A percentile compares a stretch with the other conserved stretches of the same genome.
Conservation (phyloP, 2,113 vertebrate genomes). For the Erythrocercus mccallii region DNA sequence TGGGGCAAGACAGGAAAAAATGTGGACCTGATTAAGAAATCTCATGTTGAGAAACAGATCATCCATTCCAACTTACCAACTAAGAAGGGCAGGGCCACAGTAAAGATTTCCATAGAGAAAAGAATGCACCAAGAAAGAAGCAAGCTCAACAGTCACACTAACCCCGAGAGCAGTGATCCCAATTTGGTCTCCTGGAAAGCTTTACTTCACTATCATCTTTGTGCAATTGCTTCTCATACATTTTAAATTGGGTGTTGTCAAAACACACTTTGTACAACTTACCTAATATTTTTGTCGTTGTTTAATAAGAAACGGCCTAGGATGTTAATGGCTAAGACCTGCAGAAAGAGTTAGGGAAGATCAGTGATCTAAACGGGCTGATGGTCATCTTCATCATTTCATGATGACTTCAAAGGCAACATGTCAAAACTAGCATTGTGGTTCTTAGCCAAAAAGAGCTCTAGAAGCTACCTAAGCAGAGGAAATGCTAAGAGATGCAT, state of each 20-base stretch:
- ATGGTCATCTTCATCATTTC: neutral
- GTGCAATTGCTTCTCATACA: neutral
- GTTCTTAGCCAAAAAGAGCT: neutral
- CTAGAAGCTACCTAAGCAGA: neutral
- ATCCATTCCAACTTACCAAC: neutral
- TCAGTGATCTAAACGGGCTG: neutral
- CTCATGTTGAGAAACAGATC: neutral
- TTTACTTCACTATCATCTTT: neutral
- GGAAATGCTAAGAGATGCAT: neutral
- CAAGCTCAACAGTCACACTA: neutral
- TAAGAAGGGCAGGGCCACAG: neutral
- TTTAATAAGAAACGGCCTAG: slow-evolving; percentile 97
- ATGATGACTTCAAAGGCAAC: neutral
- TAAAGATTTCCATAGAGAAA: neutral
- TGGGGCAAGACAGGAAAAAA: neutral
- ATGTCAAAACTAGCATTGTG: rapidly evolving
- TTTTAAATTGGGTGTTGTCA: neutral
- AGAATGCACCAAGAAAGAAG: neutral
- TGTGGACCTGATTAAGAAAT: neutral
- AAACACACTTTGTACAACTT: slow-evolving; percentile 6
- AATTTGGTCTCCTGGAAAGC: neutral
- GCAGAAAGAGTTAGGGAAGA: slow-evolving; percentile 36
- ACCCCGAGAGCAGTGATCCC: neutral
- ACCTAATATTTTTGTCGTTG: slow-evolving; percentile 99
- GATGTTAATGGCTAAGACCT: slow-evolving; percentile 99